phyloP scores from a whole-genome alignment of 2,113 vertebrate genomes.

The Ceratotherium simum region DNA sequence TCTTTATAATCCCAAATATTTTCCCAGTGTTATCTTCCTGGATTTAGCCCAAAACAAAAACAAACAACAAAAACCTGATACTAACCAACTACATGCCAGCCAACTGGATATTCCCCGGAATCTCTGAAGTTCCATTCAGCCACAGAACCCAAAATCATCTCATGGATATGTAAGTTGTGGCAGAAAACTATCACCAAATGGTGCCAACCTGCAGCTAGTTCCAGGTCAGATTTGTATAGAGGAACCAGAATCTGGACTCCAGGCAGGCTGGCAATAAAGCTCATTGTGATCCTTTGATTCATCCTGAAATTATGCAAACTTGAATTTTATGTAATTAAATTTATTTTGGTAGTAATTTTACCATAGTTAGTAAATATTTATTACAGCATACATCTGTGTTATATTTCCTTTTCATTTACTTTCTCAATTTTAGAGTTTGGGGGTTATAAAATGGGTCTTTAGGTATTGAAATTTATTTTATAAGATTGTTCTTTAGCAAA shows the following conservation, averaged over 20 bases:
- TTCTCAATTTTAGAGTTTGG: neutral
- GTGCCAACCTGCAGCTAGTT: neutral
- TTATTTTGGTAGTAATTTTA: neutral
- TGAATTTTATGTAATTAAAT: neutral
- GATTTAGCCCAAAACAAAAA: neutral
- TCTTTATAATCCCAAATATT: neutral
- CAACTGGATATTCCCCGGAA: neutral
- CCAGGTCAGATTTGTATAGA: neutral
- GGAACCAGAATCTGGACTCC: neutral
- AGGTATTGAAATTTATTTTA: neutral
- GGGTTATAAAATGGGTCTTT: neutral
- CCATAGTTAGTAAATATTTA: neutral
- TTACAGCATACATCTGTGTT: neutral
- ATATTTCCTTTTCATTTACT: neutral
- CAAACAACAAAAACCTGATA: neutral
- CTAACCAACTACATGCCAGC: neutral
- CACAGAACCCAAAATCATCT: neutral
- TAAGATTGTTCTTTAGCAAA: neutral
- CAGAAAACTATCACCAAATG: neutral
- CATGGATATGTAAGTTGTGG: neutral
- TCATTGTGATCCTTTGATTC: neutral
- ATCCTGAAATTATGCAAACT: neutral
- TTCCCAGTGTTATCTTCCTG: neutral
- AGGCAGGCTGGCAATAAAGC: neutral
- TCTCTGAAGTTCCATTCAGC: neutral